Evolutionary conservation across 2,797 vertebrate genomes (phyloP), one percentile per base, ranked within the genome.

Genomic region (Varecia variegata): DNA sequence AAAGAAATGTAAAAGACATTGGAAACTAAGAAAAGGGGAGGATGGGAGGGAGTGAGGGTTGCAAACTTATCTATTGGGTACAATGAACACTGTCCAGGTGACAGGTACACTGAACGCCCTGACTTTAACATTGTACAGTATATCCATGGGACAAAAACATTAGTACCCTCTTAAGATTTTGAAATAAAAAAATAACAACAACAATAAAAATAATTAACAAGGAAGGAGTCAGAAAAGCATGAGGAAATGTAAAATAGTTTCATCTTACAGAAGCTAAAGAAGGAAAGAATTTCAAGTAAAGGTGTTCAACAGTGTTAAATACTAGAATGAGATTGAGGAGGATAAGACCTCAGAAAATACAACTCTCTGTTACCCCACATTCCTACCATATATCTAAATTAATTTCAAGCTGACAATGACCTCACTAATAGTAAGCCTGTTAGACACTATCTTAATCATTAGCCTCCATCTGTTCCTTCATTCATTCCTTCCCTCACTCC

Each of bases 341-440:
- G 40, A 40, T 60, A 74, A 90, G 50, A 12, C 15, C 23, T 70
- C 45, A 70, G 81, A 62, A 92, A 97, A 83, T 13, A 6, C 21
- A 85, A 7, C 32, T 71, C 80, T 47, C 20, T 43, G 20, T 82
- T 93, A 38, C 5, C 47, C 43, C 68, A 77, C n/a, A 92, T 86
- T 92, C 21, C 23, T 80, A 95, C 25, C 50, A 43, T 70, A 68
- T 60, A 90, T 90, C 21, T 68, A 70, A 58, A 76, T 81, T 74
- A 90, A 96, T 58, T 83, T 56, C 88, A 90, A 96, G 58, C n/a
- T 92, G 70, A 87, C 50, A 50, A 70, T 18, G 40, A 76, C 25
- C 38, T 70, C 30, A 18, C n/a, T 76, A 74, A 87, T 40, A 81
- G 81, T 76, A 73, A 80, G 50, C 32, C 60, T 81, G 5, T 74